Percentiles rank a stretch among this genome's conserved stretches.
phyloP scores from a whole-genome alignment of 2,888 invertebrate genomes.

The Halocaridina rubra region DNA sequence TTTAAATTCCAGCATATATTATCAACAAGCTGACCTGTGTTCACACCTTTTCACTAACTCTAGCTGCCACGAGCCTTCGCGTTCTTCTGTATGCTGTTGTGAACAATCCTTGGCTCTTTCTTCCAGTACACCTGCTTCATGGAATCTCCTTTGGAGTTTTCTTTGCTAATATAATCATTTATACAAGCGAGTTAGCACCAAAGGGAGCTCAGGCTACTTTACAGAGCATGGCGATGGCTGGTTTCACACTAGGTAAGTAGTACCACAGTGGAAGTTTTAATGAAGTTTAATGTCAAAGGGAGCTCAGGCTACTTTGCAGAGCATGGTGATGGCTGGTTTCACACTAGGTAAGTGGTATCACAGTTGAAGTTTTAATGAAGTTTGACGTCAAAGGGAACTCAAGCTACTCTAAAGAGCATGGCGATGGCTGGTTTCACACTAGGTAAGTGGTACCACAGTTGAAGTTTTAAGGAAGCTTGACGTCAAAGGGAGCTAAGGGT shows the following conservation, averaged over 20 bases:
- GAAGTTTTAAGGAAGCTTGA: no score
- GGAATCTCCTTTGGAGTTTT: conserved; percentile 90
- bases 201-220: conserved; percentile 69
- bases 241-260: conserved; percentile 27
- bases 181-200: conserved; percentile 85
- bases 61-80: conserved; percentile 82
- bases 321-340: no score
- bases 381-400: no score
- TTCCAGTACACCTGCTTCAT: conserved; percentile 87
- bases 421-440: no score
- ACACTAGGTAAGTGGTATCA: no score
- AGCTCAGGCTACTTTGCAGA: no score
- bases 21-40: conserved; percentile 83
- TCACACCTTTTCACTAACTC: conserved; percentile 84
- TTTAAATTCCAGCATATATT: conserved; percentile 75
- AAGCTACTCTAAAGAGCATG: no score
- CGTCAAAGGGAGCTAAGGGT: no score
- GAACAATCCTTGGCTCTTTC: conserved; percentile 83
- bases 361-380: no score
- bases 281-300: no score
- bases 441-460: no score
- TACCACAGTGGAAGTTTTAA: no score
- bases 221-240: conserved; percentile 22
- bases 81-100: conserved; percentile 85
- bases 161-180: conserved; percentile 88